phyloP scores from a whole-genome alignment of 2,888 invertebrate genomes.

The Cynaeus angustus region DNA sequence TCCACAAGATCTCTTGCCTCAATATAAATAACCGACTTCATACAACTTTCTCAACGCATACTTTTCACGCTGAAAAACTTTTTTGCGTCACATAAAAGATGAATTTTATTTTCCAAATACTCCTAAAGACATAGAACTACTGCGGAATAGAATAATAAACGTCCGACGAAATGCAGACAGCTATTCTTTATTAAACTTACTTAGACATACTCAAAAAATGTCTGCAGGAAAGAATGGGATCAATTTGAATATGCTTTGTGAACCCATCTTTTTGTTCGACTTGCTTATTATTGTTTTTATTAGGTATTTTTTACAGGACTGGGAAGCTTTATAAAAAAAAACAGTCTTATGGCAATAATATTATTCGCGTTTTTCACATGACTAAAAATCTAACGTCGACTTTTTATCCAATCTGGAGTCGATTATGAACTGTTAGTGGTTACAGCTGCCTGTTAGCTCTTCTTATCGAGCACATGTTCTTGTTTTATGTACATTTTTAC shows the following conservation, averaged over 20 bases:
- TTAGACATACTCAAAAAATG: constrained; percentile 22
- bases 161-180: constrained; percentile 32
- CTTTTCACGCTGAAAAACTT: constrained; percentile 12
- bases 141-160: constrained; percentile 32
- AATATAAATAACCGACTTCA: constrained; percentile 31
- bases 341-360: too few species aligned
- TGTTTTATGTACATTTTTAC: too few species aligned
- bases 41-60: constrained; percentile 24
- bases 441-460: too few species aligned
- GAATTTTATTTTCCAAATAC: constrained; percentile 39
- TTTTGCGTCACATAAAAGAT: constrained; percentile 20
- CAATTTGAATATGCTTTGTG: constrained; percentile 32
- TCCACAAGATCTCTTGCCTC: constrained; percentile 17
- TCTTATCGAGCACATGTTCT: too few species aligned
- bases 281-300: constrained; percentile 21
- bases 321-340: not conserved
- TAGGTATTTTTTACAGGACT: constrained; percentile 4
- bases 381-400: too few species aligned
- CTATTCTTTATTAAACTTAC: constrained; percentile 38
- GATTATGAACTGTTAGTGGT: too few species aligned
- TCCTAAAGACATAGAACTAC: constrained; percentile 25
- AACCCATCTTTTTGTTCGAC: constrained; percentile 11
- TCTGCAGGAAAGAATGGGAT: constrained; percentile 20
- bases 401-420: too few species aligned
- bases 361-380: too few species aligned